Percentiles rank a stretch among this genome's conserved stretches.
Evolutionary conservation across 1,140 invertebrate genomes (phyloP).

Genomic region (Conus ventricosus): DNA sequence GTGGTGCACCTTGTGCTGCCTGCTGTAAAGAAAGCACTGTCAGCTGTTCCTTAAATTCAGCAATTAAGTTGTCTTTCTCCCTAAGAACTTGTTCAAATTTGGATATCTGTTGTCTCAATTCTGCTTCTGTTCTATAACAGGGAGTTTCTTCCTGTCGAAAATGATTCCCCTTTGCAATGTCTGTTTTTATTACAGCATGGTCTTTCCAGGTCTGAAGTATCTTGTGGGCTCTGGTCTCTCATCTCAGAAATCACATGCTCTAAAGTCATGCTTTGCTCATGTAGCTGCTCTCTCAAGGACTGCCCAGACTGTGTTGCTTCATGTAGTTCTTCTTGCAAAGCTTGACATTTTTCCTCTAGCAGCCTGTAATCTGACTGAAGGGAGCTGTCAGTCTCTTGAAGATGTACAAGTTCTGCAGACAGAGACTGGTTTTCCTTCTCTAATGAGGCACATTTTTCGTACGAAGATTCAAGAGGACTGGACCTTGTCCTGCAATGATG

Average conservation of each 20-base stretch:
- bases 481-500: not conserved
- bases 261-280: slow-evolving; percentile 20
- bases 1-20: not conserved
- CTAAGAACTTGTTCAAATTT: slow-evolving; percentile 34
- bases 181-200: slow-evolving; percentile 1
- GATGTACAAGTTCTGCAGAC: not conserved
- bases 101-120: not conserved
- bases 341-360: not conserved
- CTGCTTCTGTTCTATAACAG: not conserved
- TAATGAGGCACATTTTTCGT: not conserved
- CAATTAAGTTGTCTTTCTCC: slow-evolving; percentile 42
- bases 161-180: not conserved
- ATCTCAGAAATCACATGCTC: slow-evolving; percentile 25
- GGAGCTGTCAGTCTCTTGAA: not conserved
- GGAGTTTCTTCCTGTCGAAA: not conserved
- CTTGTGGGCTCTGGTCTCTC: not conserved
- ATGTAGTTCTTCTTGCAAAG: slow-evolving; percentile 14
- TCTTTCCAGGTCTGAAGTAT: not conserved
- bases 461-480: not conserved
- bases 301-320: slow-evolving; percentile 10
- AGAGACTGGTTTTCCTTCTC: not conserved
- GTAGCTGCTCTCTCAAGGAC: not conserved
- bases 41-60: slow-evolving; percentile 44
- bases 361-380: not conserved
- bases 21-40: not conserved